Evolutionary conservation across 1,140 invertebrate species (phyloP), one percentile per base, ranked within the genome.

Genomic region (Catajapyx aquilonaris): DNA sequence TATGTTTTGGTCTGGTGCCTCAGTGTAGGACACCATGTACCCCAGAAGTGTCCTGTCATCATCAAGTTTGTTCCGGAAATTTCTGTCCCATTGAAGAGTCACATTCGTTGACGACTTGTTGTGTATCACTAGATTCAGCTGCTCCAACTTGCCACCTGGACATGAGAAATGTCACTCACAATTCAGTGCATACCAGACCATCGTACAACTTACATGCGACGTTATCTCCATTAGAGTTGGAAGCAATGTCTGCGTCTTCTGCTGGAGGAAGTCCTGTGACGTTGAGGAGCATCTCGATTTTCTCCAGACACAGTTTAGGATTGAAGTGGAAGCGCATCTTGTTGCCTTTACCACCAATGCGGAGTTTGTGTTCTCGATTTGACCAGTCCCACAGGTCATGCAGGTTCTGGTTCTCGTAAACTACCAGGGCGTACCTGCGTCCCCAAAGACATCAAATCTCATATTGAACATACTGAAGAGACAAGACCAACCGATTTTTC

Each of bases 311-410:
- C 1, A 97, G 60, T 51, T 88, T 88, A n/a, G 83, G 79, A 57
- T 97, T 97, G 50, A 83, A 81, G 49, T 95, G 87, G 52, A 96
- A 93, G 51, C 80, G 81, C 1, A 95, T 59, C 25, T 66, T 69
- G 7, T 85, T 80, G 3, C 56, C 61, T 16, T 54, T 44, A n/a
- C n/a, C n/a, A n/a, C n/a, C n/a, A 18, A 83, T 66, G 41, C 51
- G 52, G 4, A 81, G 49, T 22, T 62, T 49, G 38, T 58, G 64
- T 9, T 61, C 48, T 36, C 67, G 61, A 16, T 56, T 62, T 3
- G 65, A 59, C 65, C 72, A 75, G 43, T 79, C 69, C 78, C 86
- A 95, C 0, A 96, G 56, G 42, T 87, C 71, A 55, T 87, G 75
- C 5, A 97, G 63, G 62, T 96, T 94, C 43, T 76, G 73, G 61